Evolutionary conservation across 2,888 invertebrate species (phyloP), one percentile per base, ranked within the genome.

Genomic region (Tinea semifulvella): DNA sequence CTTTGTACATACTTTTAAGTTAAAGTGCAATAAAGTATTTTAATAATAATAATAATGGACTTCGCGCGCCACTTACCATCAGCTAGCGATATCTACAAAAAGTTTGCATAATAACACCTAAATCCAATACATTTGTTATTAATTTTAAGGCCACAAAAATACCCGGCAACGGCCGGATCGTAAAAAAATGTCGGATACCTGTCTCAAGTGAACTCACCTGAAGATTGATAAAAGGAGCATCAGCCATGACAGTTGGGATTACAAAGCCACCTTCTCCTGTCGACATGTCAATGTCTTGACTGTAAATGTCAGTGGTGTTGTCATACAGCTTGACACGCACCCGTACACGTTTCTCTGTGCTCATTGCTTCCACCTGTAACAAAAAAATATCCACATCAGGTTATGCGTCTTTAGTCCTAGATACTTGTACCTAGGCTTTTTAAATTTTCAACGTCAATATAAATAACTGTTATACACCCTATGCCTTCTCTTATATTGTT

Each of bases 251-350:
- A 38, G 87, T 87, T 0, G 88, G 88, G 1, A 88, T 87, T n/a
- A 86, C 79, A 56, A 88, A 88, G 3, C 86, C 86, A 1, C 87
- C 87, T 59, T 87, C 87, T 1, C 87, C 86, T 2, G 85, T 85
- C 0, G 86, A 83, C 73, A 88, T 87, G 63, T 88, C 88, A 43
- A 88, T 86, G 51, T 88, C 88, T 61, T 88, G 88, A 50, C 87
- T 88, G 65, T 88, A 88, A 61, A 88, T 87, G 50, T 87, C 85
- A 0, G 87, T 88, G 7, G 83, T 83, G 58, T 87, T 86, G 52
- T 88, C 87, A 55, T 87, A 86, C 1, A 88, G 80, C 66, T 87
- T 87, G 11, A 88, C 87, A 0, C 87, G 80, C 3, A 88, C 87
- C 27, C 87, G 75, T 1, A 88, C 86, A 1, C 80, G 81, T 58